Base-by-base conservation (phyloP, 2,797 vertebrate species). In the Leptatherina wallacei region DNA sequence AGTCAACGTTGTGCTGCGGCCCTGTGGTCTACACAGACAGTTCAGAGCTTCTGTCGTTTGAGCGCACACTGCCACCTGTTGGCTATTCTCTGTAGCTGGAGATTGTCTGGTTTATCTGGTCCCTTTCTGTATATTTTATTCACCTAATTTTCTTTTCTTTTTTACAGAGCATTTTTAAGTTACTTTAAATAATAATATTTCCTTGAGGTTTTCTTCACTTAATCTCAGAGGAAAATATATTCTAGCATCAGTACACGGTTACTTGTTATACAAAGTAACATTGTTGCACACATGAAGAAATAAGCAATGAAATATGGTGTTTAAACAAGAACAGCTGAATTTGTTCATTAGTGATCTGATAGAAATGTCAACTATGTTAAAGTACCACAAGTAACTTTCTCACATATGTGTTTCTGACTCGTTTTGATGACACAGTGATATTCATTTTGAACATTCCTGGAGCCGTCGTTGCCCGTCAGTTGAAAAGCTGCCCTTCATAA, bases 11-110 rank as follows among this genome's bases (percentile, higher is more conserved):
- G 2, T 49, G 8, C 44, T n/a, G 44, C 2, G 44, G n/a, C 20
- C 20, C 20, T 10, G 16, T 44, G 13, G 24, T 30, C 24, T 59
- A 6, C 52, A 38, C n/a, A n/a, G 16, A 49, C 44, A 38, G 51
- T 11, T 0, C 12, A 6, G 24, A n/a, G 6, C n/a, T 32, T 40
- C 11, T 8, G 3, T 47, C 61, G 20, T 62, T 49, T 40, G 51
- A 64, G 60, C n/a, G 29, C 38, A 36, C 68, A 65, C 81, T 74
- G 81, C 85, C 89, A 68, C 83, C 90, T 75, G 52, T 6, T 85
- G 89, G 84, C 67, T 49, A 24, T 18, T 64, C 6, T 52, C 18
- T 71, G 62, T 56, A 74, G 6, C 30, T 69, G 49, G 82, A 85
- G 22, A 40, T 51, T 24, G 27, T 22, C 2, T 36, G 22, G 9